phyloP scores from a whole-genome alignment of 2,113 vertebrate species.

The Gymnobelideus leadbeateri region DNA sequence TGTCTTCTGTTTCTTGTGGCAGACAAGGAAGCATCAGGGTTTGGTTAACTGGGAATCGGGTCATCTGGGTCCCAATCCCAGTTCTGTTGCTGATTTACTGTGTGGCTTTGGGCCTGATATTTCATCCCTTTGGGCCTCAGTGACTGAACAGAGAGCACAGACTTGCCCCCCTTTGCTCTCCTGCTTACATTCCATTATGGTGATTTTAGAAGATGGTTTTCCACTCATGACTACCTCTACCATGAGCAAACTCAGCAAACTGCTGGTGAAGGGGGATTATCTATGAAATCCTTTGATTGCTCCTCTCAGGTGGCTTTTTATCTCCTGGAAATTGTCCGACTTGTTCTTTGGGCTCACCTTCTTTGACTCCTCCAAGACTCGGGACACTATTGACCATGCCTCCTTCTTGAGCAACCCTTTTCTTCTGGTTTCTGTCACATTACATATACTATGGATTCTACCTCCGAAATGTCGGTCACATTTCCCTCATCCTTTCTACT shows the following conservation, averaged over 20 bases:
- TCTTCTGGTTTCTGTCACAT: not conserved
- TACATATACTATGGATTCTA: not conserved
- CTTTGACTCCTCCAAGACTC: not conserved
- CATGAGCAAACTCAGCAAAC: not conserved
- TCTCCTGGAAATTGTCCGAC: not conserved
- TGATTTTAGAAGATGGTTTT: not conserved
- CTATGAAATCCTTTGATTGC: not conserved
- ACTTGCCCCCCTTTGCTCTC: not conserved
- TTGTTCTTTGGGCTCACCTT: not conserved
- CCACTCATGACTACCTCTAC: not conserved
- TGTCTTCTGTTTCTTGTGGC: not conserved
- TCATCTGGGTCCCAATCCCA: not conserved
- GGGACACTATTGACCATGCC: not conserved
- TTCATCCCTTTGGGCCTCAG: slow-evolving; percentile 23
- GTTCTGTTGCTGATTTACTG: not conserved
- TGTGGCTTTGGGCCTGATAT: slow-evolving; percentile 34
- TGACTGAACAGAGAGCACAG: not conserved
- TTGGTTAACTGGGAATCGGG: not conserved
- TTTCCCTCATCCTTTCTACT: not conserved
- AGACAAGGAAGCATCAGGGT: not conserved
- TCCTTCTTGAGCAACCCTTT: not conserved
- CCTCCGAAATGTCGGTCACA: not conserved
- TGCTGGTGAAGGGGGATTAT: not conserved
- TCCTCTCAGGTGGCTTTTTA: not conserved
- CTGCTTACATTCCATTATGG: not conserved